Percentiles rank a stretch among this genome's conserved stretches.
phyloP scores from a whole-genome alignment of 2,888 invertebrate genomes.

The Drosophila demipolita region DNA sequence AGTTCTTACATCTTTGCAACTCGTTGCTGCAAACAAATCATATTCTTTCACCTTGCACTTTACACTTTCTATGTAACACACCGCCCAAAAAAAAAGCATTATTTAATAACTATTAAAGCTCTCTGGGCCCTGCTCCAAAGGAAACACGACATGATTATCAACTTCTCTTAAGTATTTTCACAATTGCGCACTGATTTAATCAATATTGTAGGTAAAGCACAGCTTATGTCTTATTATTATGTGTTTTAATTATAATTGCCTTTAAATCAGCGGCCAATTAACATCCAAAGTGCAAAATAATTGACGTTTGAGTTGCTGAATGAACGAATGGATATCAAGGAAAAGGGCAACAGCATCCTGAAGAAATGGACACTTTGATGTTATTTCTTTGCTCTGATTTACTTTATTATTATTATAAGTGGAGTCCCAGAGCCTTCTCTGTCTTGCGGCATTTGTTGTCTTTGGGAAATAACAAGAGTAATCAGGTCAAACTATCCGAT shows the following conservation, averaged over 20 bases:
- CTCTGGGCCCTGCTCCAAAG: not conserved
- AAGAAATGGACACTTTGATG: too few species aligned
- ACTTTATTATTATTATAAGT: not conserved
- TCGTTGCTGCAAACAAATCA: not conserved
- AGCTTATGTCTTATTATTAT: not conserved
- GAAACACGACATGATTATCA: not conserved
- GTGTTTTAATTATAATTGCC: not conserved
- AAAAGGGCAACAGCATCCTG: too few species aligned
- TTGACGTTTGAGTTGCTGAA: too few species aligned
- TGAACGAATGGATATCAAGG: too few species aligned
- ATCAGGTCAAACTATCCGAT: not conserved
- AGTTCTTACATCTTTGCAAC: not conserved
- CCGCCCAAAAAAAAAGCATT: not conserved
- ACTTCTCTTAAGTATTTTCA: not conserved
- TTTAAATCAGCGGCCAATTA: too few species aligned
- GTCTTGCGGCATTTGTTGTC: not conserved
- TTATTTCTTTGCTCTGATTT: not conserved
- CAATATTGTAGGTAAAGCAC: not conserved
- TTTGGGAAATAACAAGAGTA: not conserved
- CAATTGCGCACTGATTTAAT: not conserved
- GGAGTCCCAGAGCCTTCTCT: not conserved
- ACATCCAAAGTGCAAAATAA: too few species aligned
- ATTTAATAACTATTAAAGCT: not conserved
- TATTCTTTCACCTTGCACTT: not conserved
- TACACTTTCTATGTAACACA: not conserved